Percentiles rank a stretch among this genome's conserved stretches.
Evolutionary conservation across 1,140 invertebrate species (phyloP).

Genomic region (Drosophila persimilis): DNA sequence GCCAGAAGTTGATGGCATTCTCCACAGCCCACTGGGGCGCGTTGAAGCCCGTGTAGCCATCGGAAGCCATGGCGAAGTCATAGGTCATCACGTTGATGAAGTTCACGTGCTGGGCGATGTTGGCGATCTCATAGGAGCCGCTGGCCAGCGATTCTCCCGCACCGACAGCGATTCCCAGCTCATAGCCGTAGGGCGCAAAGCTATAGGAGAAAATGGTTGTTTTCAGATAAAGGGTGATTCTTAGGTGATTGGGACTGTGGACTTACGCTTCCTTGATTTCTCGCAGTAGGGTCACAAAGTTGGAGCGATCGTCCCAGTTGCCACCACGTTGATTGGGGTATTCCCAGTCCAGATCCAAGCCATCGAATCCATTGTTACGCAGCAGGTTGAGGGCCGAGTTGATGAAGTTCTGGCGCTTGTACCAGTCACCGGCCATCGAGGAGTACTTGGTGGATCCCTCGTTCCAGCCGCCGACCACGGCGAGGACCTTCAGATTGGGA

Average conservation of each 20-base stretch:
- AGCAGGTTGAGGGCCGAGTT: constrained; percentile 85
- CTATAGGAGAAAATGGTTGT: constrained; percentile 1
- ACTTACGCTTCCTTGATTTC: constrained; percentile 85
- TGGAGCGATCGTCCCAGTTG: constrained; percentile 83
- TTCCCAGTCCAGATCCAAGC: constrained; percentile 92
- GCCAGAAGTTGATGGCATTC: constrained; percentile 63
- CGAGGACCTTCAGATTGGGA: constrained; percentile 86
- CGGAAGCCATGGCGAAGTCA: constrained; percentile 86
- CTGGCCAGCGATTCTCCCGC: constrained; percentile 84
- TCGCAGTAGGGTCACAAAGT: constrained; percentile 84
- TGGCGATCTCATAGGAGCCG: constrained; percentile 85
- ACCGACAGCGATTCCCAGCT: constrained; percentile 86
- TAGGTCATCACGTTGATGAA: constrained; percentile 89
- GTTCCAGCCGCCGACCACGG: constrained; percentile 91
- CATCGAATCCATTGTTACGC: constrained; percentile 88
- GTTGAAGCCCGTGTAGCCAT: constrained; percentile 84
- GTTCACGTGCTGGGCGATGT: constrained; percentile 84
- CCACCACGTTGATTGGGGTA: constrained; percentile 88
- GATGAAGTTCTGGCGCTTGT: constrained; percentile 85
- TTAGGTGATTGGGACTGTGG: too few species aligned
- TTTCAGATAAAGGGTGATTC: background rate
- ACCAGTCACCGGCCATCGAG: constrained; percentile 83
- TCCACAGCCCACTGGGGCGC: constrained; percentile 84
- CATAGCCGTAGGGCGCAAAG: constrained; percentile 84
- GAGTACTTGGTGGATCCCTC: constrained; percentile 88